Base-by-base conservation (phyloP, 64 coral and sea anemone species). In the Montipora capricornis region DNA sequence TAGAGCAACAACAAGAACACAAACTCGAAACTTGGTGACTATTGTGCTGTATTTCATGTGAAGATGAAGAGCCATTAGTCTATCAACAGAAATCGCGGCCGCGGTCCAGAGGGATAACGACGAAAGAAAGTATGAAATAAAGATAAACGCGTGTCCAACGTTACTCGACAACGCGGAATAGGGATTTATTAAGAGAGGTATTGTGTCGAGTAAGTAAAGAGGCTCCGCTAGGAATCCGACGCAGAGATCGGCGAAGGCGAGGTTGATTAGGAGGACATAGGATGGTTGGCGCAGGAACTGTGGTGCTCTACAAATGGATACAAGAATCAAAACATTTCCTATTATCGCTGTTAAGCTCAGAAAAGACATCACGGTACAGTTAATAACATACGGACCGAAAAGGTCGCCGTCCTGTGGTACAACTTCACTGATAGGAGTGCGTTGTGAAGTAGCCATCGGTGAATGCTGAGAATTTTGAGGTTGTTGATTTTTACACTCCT, bases 231-330 rank as follows among this genome's bases (percentile, higher is more conserved):
- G 5, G 6, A 86, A 14, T 12, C 82, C 82, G 10, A 86, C 82
- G 64, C 82, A 86, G 44, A 86, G 48, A 51, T 86, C 82, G 8
- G 82, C 82, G 1, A 86, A 69, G n/a, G 82, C 64, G 8, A 86
- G 66, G 16, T 86, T 86, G 66, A 86, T 4, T 17, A 86, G 68
- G 8, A 86, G 82, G 50, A 86, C 68, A 50, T 86, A 86, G 3
- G 82, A 86, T 16, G 82, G 82, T 66, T 86, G 82, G 17, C 82
- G 82, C 6, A 86, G 45, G 45, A 86, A 73, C 68, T 86, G 62
- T 15, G 64, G 82, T 8, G 82, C 82, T 70, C 82, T 68, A 47
- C 66, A 86, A 20, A 86, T 68, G 4, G 82, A 73, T 11, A 86
- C 45, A 45, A 86, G 46, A 19, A 86, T 86, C 47, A 86, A 86